Base-by-base conservation (phyloP, 2,797 vertebrate species). In the Moxostoma hubbsi region DNA sequence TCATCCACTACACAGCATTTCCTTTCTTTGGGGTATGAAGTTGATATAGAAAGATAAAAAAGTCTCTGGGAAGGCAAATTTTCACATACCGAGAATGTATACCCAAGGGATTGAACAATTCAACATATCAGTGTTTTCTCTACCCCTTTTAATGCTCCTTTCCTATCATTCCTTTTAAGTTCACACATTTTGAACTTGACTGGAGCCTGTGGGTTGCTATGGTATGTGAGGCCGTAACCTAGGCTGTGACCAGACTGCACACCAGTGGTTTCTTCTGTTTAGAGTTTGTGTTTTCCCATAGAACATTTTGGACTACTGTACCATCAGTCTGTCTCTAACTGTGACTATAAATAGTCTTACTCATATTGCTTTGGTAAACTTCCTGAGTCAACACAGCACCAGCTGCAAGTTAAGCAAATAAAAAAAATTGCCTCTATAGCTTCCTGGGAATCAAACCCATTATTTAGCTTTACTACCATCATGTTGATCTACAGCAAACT, bases 221-320 rank as follows among this genome's bases (percentile, higher is more conserved):
- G 91, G 90, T 91, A 92, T 93, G 89, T 79, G 46, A 84, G 91
- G 88, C 92, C 89, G 74, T 70, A 87, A 84, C 85, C 85, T 3
- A 79, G 85, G 87, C 87, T 89, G 82, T 13, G 80, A 88, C 87
- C 88, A 87, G 84, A 86, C 88, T 88, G 83, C 83, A 88, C 87
- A 87, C 88, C 78, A 88, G 85, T 89, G 89, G 86, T 86, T 92
- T 90, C 86, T 83, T 79, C 85, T 91, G 87, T 86, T 89, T 90
- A 83, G 84, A 88, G 81, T 89, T 92, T 89, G 77, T 86, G 83
- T 88, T 91, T 92, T 91, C 92, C 91, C 92, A 92, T 86, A 89
- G 90, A 92, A 87, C 86, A 83, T 87, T 87, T 80, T 86, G 77
- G 73, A 89, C 69, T 72, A 73, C 83, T 46, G 66, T 43, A 73